These are phyloP conservation scores for Homarus americanus DNA, from an alignment of 1,140 invertebrate species.

Conservation along the genomic window DNA sequence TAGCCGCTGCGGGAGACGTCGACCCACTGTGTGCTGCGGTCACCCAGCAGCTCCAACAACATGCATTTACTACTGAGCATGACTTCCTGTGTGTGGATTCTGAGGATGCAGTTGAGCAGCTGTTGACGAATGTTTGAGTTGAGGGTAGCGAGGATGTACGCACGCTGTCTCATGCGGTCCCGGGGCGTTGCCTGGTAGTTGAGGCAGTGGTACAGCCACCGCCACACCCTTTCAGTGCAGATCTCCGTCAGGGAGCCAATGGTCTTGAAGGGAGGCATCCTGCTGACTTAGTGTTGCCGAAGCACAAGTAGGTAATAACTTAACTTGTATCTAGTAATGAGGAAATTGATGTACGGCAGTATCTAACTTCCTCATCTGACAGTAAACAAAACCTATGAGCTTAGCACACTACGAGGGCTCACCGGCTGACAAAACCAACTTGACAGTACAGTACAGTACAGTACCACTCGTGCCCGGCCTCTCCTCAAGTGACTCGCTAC, in stretches of 20 bases:
- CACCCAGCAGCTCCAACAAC: conserved; percentile 45
- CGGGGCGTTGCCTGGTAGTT: neutral
- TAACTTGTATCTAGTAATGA: neutral
- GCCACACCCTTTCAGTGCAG: conserved; percentile 18
- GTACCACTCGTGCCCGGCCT: neutral
- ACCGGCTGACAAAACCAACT: no score
- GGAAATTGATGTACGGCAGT: no score
- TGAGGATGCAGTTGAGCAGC: conserved; percentile 14
- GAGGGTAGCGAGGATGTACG: conserved; percentile 9
- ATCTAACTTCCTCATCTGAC: no score
- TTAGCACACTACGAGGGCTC: no score
- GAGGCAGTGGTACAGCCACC: conserved; percentile 35
- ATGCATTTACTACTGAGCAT: conserved; percentile 23
- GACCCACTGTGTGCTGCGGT: conserved; percentile 30
- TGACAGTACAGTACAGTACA: no score
- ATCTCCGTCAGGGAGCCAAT: conserved; percentile 21
- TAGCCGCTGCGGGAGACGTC: conserved; percentile 14
- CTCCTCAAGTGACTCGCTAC: neutral
- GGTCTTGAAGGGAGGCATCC: conserved; percentile 23
- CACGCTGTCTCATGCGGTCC: conserved; percentile 7
- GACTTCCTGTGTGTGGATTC: neutral
- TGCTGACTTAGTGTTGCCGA: neutral
- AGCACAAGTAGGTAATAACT: no score
- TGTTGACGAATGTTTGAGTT: conserved; percentile 31
- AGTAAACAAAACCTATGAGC: no score